phyloP scores from a whole-genome alignment of 2,113 vertebrate species.

The Lepus timidus region DNA sequence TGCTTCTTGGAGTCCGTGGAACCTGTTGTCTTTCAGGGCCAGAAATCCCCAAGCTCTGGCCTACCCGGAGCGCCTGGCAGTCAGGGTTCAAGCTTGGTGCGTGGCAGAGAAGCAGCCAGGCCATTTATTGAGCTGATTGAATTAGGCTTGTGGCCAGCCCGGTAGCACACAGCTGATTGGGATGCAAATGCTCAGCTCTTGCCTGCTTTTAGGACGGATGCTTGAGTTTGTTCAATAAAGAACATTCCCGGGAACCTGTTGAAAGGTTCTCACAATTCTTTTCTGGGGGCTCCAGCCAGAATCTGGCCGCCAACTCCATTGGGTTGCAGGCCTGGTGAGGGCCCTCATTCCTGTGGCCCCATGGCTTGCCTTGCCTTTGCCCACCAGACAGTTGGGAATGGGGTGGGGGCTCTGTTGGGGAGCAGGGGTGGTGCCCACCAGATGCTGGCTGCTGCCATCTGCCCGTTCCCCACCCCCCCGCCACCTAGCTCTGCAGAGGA shows the following conservation, averaged over 20 bases:
- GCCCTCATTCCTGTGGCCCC: background rate
- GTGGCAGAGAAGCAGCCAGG: conserved; percentile 44
- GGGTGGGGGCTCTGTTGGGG: too few relatives aligned
- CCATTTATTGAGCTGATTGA: background rate
- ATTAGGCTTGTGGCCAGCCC: background rate
- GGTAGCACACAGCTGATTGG: conserved; percentile 39
- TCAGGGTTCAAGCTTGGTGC: conserved; percentile 52
- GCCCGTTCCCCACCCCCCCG: too few relatives aligned
- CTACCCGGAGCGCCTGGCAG: too few relatives aligned
- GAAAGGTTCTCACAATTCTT: conserved; percentile 59
- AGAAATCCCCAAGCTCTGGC: background rate
- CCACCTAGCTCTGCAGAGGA: background rate
- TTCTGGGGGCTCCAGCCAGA: background rate
- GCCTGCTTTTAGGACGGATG: background rate
- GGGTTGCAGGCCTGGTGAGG: background rate
- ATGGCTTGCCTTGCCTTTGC: background rate
- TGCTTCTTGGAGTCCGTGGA: conserved; percentile 50
- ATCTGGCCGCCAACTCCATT: background rate
- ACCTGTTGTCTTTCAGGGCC: conserved; percentile 74
- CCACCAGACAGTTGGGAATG: background rate
- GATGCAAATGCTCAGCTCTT: background rate
- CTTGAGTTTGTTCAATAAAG: conserved; percentile 32
- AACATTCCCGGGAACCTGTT: conserved; percentile 64
- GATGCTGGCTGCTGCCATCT: background rate
- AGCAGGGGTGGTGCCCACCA: background rate